Evolutionary conservation across 2,113 vertebrate species (phyloP), one percentile per base, ranked within the genome.

Genomic region (Anhinga rufa): DNA sequence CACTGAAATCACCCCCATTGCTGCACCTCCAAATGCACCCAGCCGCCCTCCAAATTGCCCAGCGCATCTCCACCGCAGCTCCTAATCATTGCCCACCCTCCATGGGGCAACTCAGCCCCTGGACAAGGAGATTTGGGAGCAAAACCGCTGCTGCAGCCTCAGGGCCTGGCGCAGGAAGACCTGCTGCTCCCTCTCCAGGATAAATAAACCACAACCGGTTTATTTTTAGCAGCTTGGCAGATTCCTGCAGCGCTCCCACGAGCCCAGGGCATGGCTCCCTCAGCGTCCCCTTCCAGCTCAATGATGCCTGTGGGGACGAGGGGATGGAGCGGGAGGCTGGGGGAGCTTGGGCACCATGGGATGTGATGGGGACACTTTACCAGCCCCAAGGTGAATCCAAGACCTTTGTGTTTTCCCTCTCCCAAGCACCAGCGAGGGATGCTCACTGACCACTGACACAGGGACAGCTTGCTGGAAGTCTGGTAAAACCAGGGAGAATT

Each of bases 401-500:
- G 71, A 36, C 48, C 68, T 57, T 49, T 3, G 1, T 9, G 52
- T 49, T 60, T 26, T 32, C n/a, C 48, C 48, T 86, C 54, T 52
- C 46, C 48, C 52, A 2, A 1, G 1, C 22, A 17, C 16, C 77
- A 46, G 62, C 0, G 6, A 66, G 64, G n/a, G 75, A 69, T 34
- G 58, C 57, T 80, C 1, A 0, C 29, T 48, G 70, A 28, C 29
- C 71, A 25, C 12, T 0, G 0, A 18, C 9, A 19, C 11, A 0
- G 0, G 44, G 54, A 31, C 32, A 46, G 74, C 19, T 36, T 9
- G 9, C 55, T 0, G 5, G 31, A 24, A 86, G 31, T 10, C 17
- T 49, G 36, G 42, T 6, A 82, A n/a, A 58, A 51, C 9, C 44
- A 17, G 29, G 44, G 24, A 32, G 64, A 57, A 29, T 11, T 16